Evolutionary conservation across 1,140 invertebrate genomes (phyloP).

Genomic region (Cephus cinctus): DNA sequence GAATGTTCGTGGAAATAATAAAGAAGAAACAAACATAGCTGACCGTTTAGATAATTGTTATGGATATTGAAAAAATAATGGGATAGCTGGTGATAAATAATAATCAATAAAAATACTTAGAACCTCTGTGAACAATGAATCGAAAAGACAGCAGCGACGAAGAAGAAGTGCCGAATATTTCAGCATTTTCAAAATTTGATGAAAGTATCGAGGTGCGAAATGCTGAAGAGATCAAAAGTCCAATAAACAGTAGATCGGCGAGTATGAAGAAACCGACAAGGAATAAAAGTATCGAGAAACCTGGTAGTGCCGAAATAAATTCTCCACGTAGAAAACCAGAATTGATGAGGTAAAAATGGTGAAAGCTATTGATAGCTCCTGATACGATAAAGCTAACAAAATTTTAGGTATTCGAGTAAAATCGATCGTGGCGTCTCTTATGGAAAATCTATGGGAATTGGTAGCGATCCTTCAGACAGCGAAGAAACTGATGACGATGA

Average conservation of each 20-base stretch:
- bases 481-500: constrained; percentile 50
- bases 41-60: no score
- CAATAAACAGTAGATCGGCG: constrained; percentile 28
- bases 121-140: no score
- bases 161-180: constrained; percentile 33
- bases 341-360: constrained; percentile 33
- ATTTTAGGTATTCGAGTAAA: constrained; percentile 23
- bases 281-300: constrained; percentile 22
- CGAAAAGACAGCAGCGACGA: constrained; percentile 40
- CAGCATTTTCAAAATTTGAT: constrained; percentile 46
- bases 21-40: no score
- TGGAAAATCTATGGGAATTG: constrained; percentile 34
- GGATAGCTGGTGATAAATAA: no score
- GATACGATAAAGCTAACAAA: not conserved
- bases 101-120: no score
- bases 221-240: constrained; percentile 46
- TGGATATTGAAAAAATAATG: no score
- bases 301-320: constrained; percentile 26
- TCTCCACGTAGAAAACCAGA: constrained; percentile 28
- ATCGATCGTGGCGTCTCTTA: constrained; percentile 26
- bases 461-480: constrained; percentile 45
- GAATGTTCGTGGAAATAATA: no score
- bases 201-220: constrained; percentile 46
- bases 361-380: no score
- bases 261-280: constrained; percentile 26